A percentile compares a stretch with the other conserved stretches of the same genome.
phyloP scores from a whole-genome alignment of 64 coral and sea anemone species.

The Pachyseris speciosa region DNA sequence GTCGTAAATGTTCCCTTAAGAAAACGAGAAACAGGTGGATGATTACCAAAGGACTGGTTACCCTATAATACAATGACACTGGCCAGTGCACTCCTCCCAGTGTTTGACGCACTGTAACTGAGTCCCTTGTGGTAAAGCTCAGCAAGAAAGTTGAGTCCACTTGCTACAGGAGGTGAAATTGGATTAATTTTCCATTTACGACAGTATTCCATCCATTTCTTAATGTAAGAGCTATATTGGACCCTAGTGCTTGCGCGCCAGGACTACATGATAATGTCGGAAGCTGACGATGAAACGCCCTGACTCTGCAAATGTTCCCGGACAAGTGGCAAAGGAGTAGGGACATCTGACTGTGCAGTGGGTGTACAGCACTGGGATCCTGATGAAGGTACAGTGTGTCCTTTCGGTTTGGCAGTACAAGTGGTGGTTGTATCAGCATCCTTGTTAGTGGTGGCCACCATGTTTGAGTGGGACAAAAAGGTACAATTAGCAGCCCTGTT shows the following conservation, averaged over 20 bases:
- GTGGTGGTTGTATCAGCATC: conserved; percentile 27
- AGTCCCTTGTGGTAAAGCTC: conserved; percentile 29
- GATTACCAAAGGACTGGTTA: conserved; percentile 39
- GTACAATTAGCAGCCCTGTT: conserved; percentile 42
- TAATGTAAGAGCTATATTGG: conserved; percentile 60
- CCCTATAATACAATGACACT: conserved; percentile 55
- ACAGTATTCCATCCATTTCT: conserved; percentile 69
- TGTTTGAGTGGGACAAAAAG: no score
- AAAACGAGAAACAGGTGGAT: conserved; percentile 15
- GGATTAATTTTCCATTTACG: conserved; percentile 60
- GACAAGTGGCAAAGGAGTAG: conserved; percentile 67
- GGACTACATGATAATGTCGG: conserved; percentile 66
- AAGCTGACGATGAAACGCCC: conserved; percentile 55
- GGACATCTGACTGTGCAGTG: conserved; percentile 9
- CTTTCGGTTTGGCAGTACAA: background rate
- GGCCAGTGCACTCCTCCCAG: conserved; percentile 50
- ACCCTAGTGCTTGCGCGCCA: conserved; percentile 55
- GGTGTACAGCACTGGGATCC: conserved; percentile 41
- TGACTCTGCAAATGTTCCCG: conserved; percentile 42
- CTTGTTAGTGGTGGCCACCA: conserved; percentile 24
- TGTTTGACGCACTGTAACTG: conserved; percentile 40
- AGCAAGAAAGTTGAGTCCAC: conserved; percentile 54
- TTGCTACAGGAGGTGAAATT: conserved; percentile 50
- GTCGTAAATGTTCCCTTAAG: conserved; percentile 36
- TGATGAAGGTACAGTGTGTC: conserved; percentile 23